Base-by-base conservation (phyloP, 2,888 invertebrate species). In the Leptothorax acervorum region DNA sequence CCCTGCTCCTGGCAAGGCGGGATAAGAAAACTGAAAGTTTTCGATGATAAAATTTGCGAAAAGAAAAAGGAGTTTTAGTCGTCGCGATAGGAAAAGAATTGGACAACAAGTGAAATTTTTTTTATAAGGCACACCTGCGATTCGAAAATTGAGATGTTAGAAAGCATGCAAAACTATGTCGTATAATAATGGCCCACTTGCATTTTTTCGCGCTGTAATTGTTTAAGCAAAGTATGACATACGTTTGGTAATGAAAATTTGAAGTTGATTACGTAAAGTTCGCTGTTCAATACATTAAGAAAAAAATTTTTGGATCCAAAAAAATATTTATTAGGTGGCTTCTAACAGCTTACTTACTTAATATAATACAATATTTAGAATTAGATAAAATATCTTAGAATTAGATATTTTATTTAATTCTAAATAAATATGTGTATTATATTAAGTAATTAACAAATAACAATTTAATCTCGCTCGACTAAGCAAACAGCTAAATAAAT, bases 21-120 rank as follows among this genome's bases (percentile, higher is more conserved):
- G 42, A 78, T 55, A 66, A 55, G 60, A 51, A 28, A 71, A 23
- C 48, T 39, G 39, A 3, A 71, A 70, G 39, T 60, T 62, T 79
- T 3, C 18, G 12, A 28, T 12, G 23, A 0, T 28, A 28, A 53
- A 81, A 79, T 70, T 70, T 48, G 28, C 23, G 39, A 31, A 31
- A 23, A 68, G 42, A 18, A 79, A 51, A 12, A 4, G 11, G 8
- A 31, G 2, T 23, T 48, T 28, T 9, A 8, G 42, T 15, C 11
- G 12, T 55, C 55, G 45, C 81, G n/a, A n/a, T n/a, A 55, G 45
- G 12, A 68, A 18, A 53, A 65, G 39, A 28, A 45, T 15, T 42
- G 15, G 0, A 42, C 23, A 65, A 42, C 12, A 12, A 35, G 35
- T 9, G 1, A 51, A 31, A 39, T 18, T 66, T 35, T 66, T 45